Evolutionary conservation across 2,797 vertebrate genomes (phyloP), one percentile per base, ranked within the genome.

Genomic region (Sardinella longiceps): DNA sequence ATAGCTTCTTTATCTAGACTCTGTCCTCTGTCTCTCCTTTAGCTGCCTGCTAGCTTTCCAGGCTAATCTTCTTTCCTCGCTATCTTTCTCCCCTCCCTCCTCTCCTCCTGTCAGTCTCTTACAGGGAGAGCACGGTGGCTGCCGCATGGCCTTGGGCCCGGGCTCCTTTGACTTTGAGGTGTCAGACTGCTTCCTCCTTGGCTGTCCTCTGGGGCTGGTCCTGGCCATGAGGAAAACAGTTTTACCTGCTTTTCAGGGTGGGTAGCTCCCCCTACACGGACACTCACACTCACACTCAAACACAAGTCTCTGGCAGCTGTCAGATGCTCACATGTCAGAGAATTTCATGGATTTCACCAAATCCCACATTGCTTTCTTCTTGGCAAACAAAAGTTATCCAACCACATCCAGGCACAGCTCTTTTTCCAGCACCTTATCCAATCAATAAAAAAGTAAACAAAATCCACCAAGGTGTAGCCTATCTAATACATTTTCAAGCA

Each of bases 151-250:
- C 86, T 92, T 92, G 83, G 94, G 89, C 39, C 92, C 97, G 80
- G 97, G 97, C 56, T 99, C 96, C 91, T 98, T 99, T 89, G 97
- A 99, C 85, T 99, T 99, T 88, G 98, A 99, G 90, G 97, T 98
- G 87, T 94, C 97, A 0, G 98, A 99, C 91, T 98, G 99, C 93
- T 99, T 99, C 94, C 95, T 99, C 87, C 98, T 99, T 11, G 98
- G 98, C 7, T 99, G 97, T 88, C 98, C 98, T 0, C 88, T 99
- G 93, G 98, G 98, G 33, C 93, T 99, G 88, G 98, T 99, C 46
- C 96, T 99, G 20, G 98, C 98, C 3, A 93, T 99, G 91, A 93
- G 98, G 87, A 99, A 97, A 94, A 99, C 98, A 0, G 97, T 99
- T 88, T 96, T 99, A 90, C 98, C 98, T 0, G 92, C 95, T 86